Percentiles rank a stretch among this genome's conserved stretches.
Conservation (phyloP, 1,140 invertebrate species). For the Plutomurus gul region DNA sequence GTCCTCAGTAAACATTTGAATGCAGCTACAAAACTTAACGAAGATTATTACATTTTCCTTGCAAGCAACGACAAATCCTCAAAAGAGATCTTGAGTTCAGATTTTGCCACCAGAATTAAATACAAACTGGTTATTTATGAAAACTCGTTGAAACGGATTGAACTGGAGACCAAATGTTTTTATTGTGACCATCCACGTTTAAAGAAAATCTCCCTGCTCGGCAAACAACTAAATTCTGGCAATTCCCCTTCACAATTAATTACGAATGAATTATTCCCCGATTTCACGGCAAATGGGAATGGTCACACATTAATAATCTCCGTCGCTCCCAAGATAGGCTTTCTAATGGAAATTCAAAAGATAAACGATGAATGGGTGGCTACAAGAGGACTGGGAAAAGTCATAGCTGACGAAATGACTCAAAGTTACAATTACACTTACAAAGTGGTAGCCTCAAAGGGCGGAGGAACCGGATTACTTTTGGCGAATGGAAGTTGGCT, state of each 20-base stretch:
- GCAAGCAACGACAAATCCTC: not conserved
- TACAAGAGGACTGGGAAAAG: not conserved
- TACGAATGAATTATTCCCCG: not conserved
- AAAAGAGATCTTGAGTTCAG: not conserved
- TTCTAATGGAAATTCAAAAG: not conserved
- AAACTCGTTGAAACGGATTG: too few species aligned
- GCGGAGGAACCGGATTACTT: conserved; percentile 26
- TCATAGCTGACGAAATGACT: not conserved
- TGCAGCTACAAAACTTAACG: not conserved
- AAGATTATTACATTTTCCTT: not conserved
- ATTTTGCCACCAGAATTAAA: not conserved
- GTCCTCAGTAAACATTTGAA: not conserved
- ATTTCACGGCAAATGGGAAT: conserved; percentile 11
- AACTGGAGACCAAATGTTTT: not conserved
- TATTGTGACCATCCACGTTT: not conserved
- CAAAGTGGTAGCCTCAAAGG: not conserved
- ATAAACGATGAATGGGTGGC: conserved; percentile 16
- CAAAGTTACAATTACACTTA: conserved; percentile 18
- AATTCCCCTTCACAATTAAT: not conserved
- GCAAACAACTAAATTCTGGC: not conserved
- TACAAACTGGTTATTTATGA: not conserved
- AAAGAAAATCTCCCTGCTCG: too few species aligned
- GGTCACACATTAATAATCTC: not conserved
- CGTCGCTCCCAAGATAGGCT: not conserved
- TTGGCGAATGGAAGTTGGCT: conserved; percentile 28